These are phyloP conservation scores for Macaria liturata DNA, from an alignment of 2,888 invertebrate species.

Conservation along the genomic window DNA sequence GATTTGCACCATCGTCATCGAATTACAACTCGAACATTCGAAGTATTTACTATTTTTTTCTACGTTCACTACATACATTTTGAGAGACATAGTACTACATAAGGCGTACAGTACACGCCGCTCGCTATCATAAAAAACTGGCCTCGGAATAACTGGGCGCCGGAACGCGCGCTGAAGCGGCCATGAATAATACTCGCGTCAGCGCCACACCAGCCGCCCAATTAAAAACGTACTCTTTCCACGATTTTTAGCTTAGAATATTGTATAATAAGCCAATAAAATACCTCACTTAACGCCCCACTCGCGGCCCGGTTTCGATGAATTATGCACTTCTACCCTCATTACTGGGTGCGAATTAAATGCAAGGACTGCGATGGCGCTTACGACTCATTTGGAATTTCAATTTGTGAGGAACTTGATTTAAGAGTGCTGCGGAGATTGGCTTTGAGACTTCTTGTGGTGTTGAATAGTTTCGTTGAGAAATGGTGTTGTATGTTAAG, in stretches of 20 bases:
- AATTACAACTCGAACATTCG: no score
- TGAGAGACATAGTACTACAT: constrained; percentile 2
- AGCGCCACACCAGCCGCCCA: constrained; percentile 78
- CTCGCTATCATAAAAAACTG: constrained; percentile 58
- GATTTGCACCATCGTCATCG: no score
- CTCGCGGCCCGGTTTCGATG: constrained; percentile 66
- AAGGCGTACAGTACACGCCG: constrained; percentile 24
- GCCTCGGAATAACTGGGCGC: constrained; percentile 60
- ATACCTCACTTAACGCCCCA: constrained; percentile 80
- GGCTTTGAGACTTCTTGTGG: constrained; percentile 4
- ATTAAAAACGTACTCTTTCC: constrained; percentile 83
- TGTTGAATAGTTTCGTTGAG: not conserved
- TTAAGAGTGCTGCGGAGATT: constrained; percentile 16
- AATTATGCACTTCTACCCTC: constrained; percentile 80
- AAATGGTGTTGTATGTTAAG: no score
- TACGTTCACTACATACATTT: no score
- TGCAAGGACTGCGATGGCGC: constrained; percentile 61
- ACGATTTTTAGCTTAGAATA: constrained; percentile 83
- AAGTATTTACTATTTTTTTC: no score
- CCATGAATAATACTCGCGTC: constrained; percentile 81
- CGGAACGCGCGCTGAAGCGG: constrained; percentile 73
- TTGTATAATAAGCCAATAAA: constrained; percentile 84
- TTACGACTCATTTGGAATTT: constrained; percentile 39
- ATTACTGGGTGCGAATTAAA: constrained; percentile 76
- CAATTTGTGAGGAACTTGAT: constrained; percentile 27